Evolutionary conservation across 2,888 invertebrate genomes (phyloP).

Genomic region (Parnassius apollo): DNA sequence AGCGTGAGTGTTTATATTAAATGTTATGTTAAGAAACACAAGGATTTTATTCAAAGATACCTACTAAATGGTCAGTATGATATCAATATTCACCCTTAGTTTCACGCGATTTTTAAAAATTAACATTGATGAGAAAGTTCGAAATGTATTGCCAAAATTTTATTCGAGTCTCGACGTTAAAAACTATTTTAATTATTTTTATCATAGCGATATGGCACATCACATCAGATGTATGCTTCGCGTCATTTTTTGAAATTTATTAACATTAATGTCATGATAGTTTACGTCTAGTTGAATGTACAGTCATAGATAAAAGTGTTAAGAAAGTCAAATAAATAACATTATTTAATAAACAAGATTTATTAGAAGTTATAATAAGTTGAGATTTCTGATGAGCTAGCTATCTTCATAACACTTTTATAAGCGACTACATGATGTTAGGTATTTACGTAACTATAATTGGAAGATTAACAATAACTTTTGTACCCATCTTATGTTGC

Average conservation of each 20-base stretch:
- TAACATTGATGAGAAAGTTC: conserved; percentile 7
- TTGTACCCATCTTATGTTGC: conserved; percentile 25
- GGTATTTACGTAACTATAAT: conserved; percentile 32
- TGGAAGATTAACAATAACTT: conserved; percentile 30
- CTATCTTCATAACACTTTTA: conserved; percentile 17
- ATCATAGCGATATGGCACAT: conserved; percentile 73
- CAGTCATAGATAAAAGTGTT: conserved; percentile 40
- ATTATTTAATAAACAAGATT: conserved; percentile 25
- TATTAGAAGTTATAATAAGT: conserved; percentile 35
- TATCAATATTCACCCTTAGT: conserved; percentile 14
- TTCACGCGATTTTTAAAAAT: neutral
- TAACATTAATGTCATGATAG: conserved; percentile 58
- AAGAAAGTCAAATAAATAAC: conserved; percentile 14
- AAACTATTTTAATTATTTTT: conserved; percentile 43
- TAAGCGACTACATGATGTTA: conserved; percentile 32
- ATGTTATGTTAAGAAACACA: too few species aligned
- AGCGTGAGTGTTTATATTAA: too few species aligned
- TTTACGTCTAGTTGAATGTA: conserved; percentile 43
- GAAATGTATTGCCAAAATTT: conserved; percentile 32
- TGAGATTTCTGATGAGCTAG: conserved; percentile 27
- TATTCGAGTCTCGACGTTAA: conserved; percentile 57
- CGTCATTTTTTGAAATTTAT: conserved; percentile 33
- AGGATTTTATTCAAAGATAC: too few species aligned
- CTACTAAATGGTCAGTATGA: too few species aligned
- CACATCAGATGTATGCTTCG: conserved; percentile 63